Evolutionary conservation across 2,888 invertebrate species (phyloP).

Genomic region (Drosophila colorata): DNA sequence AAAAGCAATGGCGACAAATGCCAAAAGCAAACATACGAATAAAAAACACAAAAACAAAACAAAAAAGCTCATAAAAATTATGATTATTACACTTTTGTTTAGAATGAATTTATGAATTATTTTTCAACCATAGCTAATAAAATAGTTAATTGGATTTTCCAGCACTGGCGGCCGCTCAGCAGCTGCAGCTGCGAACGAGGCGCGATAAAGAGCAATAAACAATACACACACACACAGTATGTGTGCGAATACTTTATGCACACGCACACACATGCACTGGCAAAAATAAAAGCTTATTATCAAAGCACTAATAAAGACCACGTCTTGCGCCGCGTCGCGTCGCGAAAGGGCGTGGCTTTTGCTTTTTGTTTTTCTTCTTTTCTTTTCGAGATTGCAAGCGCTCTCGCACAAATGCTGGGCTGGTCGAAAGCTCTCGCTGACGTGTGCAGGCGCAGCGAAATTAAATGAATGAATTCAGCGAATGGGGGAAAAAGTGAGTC

Average conservation of each 20-base stretch:
- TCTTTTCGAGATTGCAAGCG: not conserved
- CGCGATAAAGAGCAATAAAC: constrained; percentile 48
- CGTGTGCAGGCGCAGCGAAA: constrained; percentile 23
- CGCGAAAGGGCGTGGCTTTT: constrained; percentile 53
- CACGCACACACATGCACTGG: not conserved
- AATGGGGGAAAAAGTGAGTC: constrained; percentile 16
- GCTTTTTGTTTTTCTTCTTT: not conserved
- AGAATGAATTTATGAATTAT: constrained; percentile 79
- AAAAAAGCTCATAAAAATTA: constrained; percentile 62
- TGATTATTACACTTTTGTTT: constrained; percentile 69
- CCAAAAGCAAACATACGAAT: constrained; percentile 12
- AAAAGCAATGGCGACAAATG: constrained; percentile 56
- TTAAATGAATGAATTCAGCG: too few relatives aligned
- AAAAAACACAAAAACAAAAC: constrained; percentile 6
- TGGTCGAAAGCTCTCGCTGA: constrained; percentile 25
- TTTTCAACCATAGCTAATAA: constrained; percentile 77
- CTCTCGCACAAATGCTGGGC: constrained; percentile 10
- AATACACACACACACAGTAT: constrained; percentile 3
- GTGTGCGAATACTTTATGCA: constrained; percentile 15
- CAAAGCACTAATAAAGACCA: constrained; percentile 59
- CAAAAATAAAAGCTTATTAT: constrained; percentile 64
- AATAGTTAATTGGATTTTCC: constrained; percentile 79
- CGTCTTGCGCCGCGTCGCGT: constrained; percentile 13
- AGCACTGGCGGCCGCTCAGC: constrained; percentile 53
- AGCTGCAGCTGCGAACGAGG: constrained; percentile 62